These are phyloP conservation scores for Gila orcuttii DNA, from an alignment of 2,113 vertebrate genomes.

Conservation along the genomic window DNA sequence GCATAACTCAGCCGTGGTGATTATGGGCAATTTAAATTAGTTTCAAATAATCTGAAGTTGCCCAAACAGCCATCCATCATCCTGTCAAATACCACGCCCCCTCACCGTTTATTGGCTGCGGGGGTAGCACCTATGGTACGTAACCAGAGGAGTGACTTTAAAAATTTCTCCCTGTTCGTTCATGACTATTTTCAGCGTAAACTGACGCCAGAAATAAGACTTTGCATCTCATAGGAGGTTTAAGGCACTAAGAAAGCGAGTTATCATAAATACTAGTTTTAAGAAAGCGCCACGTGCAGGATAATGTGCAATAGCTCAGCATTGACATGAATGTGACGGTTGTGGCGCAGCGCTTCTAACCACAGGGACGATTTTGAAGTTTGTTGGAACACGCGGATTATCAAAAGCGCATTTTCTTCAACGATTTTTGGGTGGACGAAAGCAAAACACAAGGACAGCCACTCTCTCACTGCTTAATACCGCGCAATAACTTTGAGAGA, in stretches of 20 bases:
- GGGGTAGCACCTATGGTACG: conserved; percentile 48
- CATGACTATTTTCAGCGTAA: conserved; percentile 38
- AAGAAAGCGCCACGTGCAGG: neutral
- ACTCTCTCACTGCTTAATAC: neutral
- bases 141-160: conserved; percentile 61
- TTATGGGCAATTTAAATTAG: conserved; percentile 52
- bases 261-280: neutral
- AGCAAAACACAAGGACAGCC: neutral
- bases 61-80: conserved; percentile 64
- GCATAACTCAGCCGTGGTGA: conserved; percentile 44
- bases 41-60: conserved; percentile 54
- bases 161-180: conserved; percentile 40
- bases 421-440: conserved; percentile 23
- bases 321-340: neutral
- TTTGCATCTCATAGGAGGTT: neutral
- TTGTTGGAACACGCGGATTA: conserved; percentile 46
- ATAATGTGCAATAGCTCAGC: neutral
- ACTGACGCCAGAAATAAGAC: neutral
- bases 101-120: conserved; percentile 50
- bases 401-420: conserved; percentile 10
- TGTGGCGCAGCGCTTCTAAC: neutral
- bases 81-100: conserved; percentile 64
- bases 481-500: neutral
- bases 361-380: conserved; percentile 37
- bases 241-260: neutral